Evolutionary conservation across 2,797 vertebrate genomes (phyloP).

Genomic region (Acridotheres tristis): DNA sequence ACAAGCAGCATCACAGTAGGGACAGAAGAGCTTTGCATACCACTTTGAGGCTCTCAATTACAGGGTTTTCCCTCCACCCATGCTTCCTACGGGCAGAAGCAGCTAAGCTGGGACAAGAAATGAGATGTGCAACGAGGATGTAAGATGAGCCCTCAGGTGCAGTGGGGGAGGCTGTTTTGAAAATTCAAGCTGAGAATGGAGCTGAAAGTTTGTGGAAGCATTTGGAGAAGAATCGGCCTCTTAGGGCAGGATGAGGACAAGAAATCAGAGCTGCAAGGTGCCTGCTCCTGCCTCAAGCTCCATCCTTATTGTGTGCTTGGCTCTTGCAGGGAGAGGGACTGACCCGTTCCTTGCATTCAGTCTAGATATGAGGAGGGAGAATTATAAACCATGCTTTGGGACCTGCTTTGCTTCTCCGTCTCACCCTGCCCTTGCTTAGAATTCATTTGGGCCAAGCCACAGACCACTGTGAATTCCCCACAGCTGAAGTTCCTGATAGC

Average conservation of each 20-base stretch:
- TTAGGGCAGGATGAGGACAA: neutral
- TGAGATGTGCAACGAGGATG: accelerated
- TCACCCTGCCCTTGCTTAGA: neutral
- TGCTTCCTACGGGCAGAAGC: neutral
- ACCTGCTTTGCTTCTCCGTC: neutral
- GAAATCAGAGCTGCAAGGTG: neutral
- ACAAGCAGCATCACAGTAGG: neutral
- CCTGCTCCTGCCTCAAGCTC: neutral
- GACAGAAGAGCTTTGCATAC: neutral
- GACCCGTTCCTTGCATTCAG: neutral
- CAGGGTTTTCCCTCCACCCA: accelerated
- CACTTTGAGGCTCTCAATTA: neutral
- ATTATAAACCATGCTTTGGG: neutral
- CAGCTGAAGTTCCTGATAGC: neutral
- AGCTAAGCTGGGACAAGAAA: neutral
- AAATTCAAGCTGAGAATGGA: neutral
- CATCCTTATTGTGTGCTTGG: neutral
- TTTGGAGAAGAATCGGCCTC: neutral
- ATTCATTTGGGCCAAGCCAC: neutral
- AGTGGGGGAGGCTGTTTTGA: neutral
- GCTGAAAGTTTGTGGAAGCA: neutral
- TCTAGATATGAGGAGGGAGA: neutral
- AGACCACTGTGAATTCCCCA: neutral
- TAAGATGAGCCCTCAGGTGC: neutral
- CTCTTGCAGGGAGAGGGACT: neutral